Percentiles rank a stretch among this genome's conserved stretches.
phyloP scores from a whole-genome alignment of 2,113 vertebrate genomes.

The Myotis davidii region DNA sequence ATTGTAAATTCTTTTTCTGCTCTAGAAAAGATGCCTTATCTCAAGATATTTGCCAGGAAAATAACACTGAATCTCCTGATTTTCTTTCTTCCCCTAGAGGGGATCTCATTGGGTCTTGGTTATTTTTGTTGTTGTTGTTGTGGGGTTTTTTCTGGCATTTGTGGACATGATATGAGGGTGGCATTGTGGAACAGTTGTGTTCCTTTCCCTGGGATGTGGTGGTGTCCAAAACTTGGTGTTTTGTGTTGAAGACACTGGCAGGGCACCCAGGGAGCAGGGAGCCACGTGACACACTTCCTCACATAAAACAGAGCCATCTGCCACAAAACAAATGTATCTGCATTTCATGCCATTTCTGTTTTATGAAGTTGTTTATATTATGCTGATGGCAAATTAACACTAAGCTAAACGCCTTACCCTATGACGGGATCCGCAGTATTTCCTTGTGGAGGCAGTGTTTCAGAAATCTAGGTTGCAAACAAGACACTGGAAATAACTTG shows the following conservation, averaged over 20 bases:
- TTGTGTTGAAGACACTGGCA: not conserved
- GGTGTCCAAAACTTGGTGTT: not conserved
- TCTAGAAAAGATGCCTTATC: not conserved
- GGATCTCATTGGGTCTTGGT: not conserved
- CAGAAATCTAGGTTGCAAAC: not conserved
- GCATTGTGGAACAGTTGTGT: not conserved
- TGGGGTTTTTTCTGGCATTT: not conserved
- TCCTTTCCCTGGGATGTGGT: not conserved
- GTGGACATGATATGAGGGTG: not conserved
- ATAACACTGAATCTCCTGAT: not conserved
- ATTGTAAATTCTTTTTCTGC: not conserved
- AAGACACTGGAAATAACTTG: not conserved
- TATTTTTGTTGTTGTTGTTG: no score
- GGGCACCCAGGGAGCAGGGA: not conserved
- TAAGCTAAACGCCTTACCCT: not conserved
- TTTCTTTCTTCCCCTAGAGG: not conserved
- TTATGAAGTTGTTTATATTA: slow-evolving; percentile 64
- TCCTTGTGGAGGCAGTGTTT: not conserved
- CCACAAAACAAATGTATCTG: slow-evolving; percentile 29
- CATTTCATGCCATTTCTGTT: slow-evolving; percentile 45
- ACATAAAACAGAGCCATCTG: not conserved
- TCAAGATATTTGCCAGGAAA: not conserved
- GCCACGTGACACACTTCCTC: not conserved
- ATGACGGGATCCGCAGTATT: not conserved
- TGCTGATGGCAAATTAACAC: slow-evolving; percentile 40